Percentiles rank a stretch among this genome's conserved stretches.
Conservation (phyloP, 1,140 invertebrate species). For the Drosophila nigromelanica region DNA sequence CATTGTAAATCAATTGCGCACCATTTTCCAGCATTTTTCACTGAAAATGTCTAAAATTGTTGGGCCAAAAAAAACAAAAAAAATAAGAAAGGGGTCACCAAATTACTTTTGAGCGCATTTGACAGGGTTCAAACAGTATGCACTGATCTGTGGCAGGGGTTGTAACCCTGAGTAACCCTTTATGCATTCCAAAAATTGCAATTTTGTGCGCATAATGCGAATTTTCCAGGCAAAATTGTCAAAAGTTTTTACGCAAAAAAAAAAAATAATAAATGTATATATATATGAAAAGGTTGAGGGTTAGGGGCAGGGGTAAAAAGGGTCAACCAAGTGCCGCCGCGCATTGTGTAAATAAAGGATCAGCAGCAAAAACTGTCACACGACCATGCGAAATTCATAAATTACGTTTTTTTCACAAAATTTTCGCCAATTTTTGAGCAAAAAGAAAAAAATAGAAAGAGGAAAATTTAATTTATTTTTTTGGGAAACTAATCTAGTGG, state of each 20-base stretch:
- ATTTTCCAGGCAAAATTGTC: conserved; percentile 61
- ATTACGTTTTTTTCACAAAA: conserved; percentile 68
- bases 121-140: conserved; percentile 5
- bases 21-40: conserved; percentile 48
- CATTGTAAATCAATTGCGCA: conserved; percentile 37
- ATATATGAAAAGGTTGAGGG: conserved; percentile 12
- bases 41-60: conserved; percentile 71
- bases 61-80: conserved; percentile 44
- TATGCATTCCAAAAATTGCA: conserved; percentile 41
- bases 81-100: conserved; percentile 46
- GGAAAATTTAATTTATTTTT: conserved; percentile 61
- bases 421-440: conserved; percentile 74
- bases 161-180: conserved; percentile 48
- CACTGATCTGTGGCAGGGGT: conserved; percentile 49
- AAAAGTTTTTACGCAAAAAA: conserved; percentile 62
- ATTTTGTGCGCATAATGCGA: conserved; percentile 74
- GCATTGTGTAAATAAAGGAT: conserved; percentile 82
- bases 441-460: conserved; percentile 31
- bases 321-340: conserved; percentile 68
- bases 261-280: not conserved
- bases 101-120: conserved; percentile 63
- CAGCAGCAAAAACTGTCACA: conserved; percentile 69
- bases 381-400: conserved; percentile 79
- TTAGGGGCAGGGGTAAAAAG: conserved; percentile 54
- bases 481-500: conserved; percentile 40